phyloP scores from a whole-genome alignment of 2,113 vertebrate genomes.

The Zapornia atra region DNA sequence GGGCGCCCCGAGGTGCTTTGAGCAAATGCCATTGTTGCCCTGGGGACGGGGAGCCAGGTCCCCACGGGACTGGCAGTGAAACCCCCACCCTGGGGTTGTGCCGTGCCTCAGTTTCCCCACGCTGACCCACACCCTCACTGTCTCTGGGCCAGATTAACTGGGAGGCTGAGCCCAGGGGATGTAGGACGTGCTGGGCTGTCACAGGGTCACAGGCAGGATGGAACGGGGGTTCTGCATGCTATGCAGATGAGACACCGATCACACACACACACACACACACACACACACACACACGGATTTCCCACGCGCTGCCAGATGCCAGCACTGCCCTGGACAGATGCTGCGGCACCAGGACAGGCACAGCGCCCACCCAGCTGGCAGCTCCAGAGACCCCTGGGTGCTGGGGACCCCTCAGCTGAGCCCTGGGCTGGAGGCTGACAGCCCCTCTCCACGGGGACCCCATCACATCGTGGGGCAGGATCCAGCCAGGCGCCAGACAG shows the following conservation, averaged over 20 bases:
- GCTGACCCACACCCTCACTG: background rate
- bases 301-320: background rate
- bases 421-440: background rate
- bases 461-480: background rate
- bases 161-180: background rate
- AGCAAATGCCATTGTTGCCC: background rate
- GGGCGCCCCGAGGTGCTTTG: background rate
- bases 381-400: background rate
- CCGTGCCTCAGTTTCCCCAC: background rate
- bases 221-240: background rate
- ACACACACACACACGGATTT: background rate
- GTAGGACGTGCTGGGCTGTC: background rate
- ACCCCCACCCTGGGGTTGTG: rapidly evolving
- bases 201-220: rapidly evolving
- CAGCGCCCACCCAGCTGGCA: rapidly evolving
- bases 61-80: background rate
- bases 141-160: background rate
- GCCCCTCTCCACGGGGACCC: background rate
- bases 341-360: background rate
- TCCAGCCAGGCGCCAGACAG: background rate
- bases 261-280: background rate
- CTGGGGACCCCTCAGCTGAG: background rate
- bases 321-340: background rate
- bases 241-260: background rate
- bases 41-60: background rate